Evolutionary conservation across 2,113 vertebrate genomes (phyloP), one percentile per base, ranked within the genome.

Genomic region (Mixornis gularis): DNA sequence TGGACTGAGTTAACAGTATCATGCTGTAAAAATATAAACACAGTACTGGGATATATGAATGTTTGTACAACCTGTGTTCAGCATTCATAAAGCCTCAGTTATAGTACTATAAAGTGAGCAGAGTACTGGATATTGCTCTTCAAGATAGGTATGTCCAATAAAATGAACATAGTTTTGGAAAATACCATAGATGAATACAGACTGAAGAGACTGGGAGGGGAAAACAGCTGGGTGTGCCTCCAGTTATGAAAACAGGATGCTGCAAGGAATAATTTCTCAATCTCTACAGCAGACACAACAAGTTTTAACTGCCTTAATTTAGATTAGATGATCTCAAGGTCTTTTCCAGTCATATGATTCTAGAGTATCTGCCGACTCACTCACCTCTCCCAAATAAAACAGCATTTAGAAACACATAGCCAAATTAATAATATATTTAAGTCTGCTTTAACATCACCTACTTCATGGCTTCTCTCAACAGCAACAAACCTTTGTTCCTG

Each of bases 181-280:
- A 85, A 79, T 19, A 41, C 49, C 32, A 46, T 4, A 40, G 49
- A 46, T 41, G 18, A 85, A 76, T n/a, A 53, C 36, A 79, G 36
- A 52, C 64, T 55, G 78, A 70, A 36, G 70, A 80, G 85, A 46
- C 70, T 79, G 53, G 56, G 62, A 82, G 34, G 21, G 30, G 49
- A 76, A 70, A 82, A 85, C 65, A 87, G 22, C 38, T 38, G 93
- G 87, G 92, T 83, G 92, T 95, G 85, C 69, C 85, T 62, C 63
- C 34, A 85, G 40, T 80, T 73, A 85, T 27, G 43, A 95, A 96
- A 95, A 95, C 94, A 90, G 90, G 82, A 96, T 91, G 90, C 92
- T 95, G 79, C 59, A 90, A 95, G 85, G 85, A 95, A 70, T 95
- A 73, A 95, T 93, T 93, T 90, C 92, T 95, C 94, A 74, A 92